Base-by-base conservation (phyloP, 2,113 vertebrate genomes). In the Harpagus bidentatus region DNA sequence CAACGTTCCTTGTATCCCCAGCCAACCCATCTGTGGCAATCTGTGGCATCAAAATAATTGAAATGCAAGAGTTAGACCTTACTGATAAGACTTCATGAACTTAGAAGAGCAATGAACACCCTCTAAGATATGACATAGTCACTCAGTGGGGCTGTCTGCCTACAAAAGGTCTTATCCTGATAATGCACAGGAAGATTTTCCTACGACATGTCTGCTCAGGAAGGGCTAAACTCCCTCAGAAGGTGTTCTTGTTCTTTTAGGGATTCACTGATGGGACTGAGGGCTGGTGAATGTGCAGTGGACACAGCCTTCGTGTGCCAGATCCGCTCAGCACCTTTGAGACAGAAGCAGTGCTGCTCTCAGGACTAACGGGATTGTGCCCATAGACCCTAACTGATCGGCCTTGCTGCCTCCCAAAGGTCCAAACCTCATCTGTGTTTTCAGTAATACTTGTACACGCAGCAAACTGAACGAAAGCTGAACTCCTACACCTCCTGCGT, bases 401-500 rank as follows among this genome's bases (percentile, higher is more conserved):
- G 23, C 28, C 26, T 80, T 7, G 0, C 9, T 47, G 34, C 23
- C 25, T 77, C 53, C 26, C 43, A 65, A 6, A 77, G 1, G 9
- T 43, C 38, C 13, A 56, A 45, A 42, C 4, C 11, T 47, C 6
- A 6, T 18, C 26, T 62, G 4, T 56, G 14, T 47, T 84, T 87
- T 34, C 29, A 74, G 23, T 56, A 28, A 17, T 6, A 65, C 16
- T 2, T 20, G 8, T 21, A n/a, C 2, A 3, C 10, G 23, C 9
- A 76, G 45, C 5, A 74, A 89, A 58, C 4, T 6, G 36, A 36
- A 50, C 0, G 2, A 58, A 78, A 58, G 1, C 7, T 73, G 23
- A 52, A 10, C 13, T 40, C 3, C 8, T 56, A 7, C 15, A 23
- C 6, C 8, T 62, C 14, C 4, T 47, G 1, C 1, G 0, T 34